Evolutionary conservation across 2,113 vertebrate species (phyloP).

Genomic region (Cisticola juncidis): DNA sequence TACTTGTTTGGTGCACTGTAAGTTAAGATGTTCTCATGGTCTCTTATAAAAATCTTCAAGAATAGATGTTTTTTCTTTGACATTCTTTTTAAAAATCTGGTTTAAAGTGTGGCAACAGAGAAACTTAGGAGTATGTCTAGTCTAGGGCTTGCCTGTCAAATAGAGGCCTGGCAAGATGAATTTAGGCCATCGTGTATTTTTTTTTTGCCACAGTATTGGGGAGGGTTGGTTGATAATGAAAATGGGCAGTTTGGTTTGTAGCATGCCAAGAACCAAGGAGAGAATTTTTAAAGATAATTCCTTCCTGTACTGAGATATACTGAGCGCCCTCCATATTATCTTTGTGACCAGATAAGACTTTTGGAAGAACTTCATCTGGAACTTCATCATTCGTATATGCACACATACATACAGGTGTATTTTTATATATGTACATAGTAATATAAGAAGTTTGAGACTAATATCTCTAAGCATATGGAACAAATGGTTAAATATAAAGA

Average conservation of each 20-base stretch:
- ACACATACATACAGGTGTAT: neutral
- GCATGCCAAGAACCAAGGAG: neutral
- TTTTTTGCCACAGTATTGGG: neutral
- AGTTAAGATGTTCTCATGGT: neutral
- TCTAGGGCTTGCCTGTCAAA: neutral
- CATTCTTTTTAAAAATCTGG: neutral
- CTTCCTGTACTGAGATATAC: neutral
- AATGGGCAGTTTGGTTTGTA: neutral
- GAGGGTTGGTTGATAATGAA: neutral
- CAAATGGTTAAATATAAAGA: neutral
- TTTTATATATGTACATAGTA: fast-evolving
- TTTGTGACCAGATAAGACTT: neutral
- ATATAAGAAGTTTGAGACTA: neutral
- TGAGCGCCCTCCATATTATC: neutral
- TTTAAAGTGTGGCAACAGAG: neutral
- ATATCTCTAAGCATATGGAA: neutral
- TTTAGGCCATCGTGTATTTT: neutral
- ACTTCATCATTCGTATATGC: neutral
- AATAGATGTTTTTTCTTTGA: neutral
- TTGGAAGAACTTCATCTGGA: neutral
- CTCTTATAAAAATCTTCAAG: neutral
- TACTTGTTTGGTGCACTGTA: neutral
- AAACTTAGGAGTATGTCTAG: neutral
- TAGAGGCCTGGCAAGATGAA: neutral
- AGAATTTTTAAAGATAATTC: neutral